Evolutionary conservation across 2,113 vertebrate genomes (phyloP).

Genomic region (Siniperca chuatsi): DNA sequence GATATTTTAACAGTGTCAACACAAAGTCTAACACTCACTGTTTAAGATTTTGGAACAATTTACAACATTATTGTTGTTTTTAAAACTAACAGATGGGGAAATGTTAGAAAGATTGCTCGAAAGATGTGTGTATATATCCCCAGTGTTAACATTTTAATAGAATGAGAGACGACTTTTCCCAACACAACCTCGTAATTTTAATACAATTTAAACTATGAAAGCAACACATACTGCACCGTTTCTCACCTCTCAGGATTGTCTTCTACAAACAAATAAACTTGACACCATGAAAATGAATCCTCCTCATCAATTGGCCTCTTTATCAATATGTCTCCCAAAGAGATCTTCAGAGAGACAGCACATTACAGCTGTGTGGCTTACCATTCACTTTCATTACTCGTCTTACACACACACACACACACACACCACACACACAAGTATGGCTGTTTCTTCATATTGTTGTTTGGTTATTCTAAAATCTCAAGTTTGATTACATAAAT

Average conservation of each 20-base stretch:
- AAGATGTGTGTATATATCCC: background rate
- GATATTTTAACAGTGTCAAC: conserved; percentile 27
- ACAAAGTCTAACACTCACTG: conserved; percentile 9
- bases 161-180: background rate
- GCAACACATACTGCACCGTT: background rate
- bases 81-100: background rate
- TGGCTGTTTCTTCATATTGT: background rate
- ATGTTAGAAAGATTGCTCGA: background rate
- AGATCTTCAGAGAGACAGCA: background rate
- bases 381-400: background rate
- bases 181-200: background rate
- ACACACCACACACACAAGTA: too few species aligned
- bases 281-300: background rate
- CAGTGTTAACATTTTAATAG: background rate
- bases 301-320: background rate
- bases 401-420: too few species aligned
- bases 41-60: background rate
- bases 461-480: background rate
- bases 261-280: background rate
- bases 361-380: background rate
- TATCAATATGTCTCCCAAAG: background rate
- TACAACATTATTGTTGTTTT: background rate
- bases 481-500: background rate
- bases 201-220: background rate
- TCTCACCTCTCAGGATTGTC: background rate